Base-by-base conservation (phyloP, 2,113 vertebrate species). In the Hippocampus zosterae region DNA sequence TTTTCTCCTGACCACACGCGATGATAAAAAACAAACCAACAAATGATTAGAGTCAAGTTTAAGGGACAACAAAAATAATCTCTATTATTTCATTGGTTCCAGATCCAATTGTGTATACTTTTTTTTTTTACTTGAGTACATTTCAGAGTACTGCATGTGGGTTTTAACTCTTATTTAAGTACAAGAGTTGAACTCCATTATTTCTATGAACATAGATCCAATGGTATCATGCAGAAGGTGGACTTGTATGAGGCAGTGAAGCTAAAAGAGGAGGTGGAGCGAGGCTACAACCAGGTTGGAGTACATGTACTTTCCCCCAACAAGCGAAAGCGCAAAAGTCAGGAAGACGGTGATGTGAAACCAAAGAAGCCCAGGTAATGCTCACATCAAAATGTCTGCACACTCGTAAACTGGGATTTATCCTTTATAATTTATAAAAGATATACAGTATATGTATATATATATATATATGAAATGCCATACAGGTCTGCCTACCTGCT, bases 401-500 rank as follows among this genome's bases (percentile, higher is more conserved):
- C 63, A 18, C 8, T 46, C 42, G 8, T 11, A 19, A 72, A 55
- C 23, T 70, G 18, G 3, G 27, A 8, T 1, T 27, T 0, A 61
- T 8, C 7, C 5, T 12, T 27, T 18, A n/a, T 33, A 27, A 37
- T 33, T 23, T 16, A 65, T 8, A 16, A 27, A 27, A 27, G 25
- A 27, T 27, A 27, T 27, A 27, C 25, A 27, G 25, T 27, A 2
- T 27, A 27, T 27, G 23, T 29, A 29, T 29, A 29, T 29, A 33
- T 33, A 5, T 11, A 29, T 0, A 61, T 18, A 6, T 74, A 9
- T 2, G 25, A 56, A 81, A 23, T 77, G 2, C 73, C 18, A 72
- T 42, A 73, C 67, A 98, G 97, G 82, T 97, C 97, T 55, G 97
- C 97, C 66, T 99, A 97, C 74, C 92, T 99, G 53, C 91, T 98